Evolutionary conservation across 2,888 invertebrate genomes (phyloP), one percentile per base, ranked within the genome.

Genomic region (Megastigmus dorsalis): DNA sequence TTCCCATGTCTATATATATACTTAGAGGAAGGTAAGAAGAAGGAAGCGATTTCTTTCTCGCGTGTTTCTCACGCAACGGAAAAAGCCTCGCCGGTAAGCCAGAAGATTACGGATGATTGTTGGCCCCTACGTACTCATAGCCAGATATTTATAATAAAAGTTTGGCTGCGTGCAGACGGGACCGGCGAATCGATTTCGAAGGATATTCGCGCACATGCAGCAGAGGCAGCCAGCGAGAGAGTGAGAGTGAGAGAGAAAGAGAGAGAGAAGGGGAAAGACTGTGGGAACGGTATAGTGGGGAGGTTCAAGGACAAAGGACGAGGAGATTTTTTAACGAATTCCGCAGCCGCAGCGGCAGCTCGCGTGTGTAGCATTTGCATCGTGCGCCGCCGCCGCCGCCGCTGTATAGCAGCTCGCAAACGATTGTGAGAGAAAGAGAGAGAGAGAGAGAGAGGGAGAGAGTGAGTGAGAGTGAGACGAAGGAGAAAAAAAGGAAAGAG

Each of bases 341-440:
- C 78, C 66, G n/a, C n/a, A n/a, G n/a, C n/a, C n/a, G n/a, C n/a
- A 75, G 74, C 55, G 57, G 57, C 68, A 50, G 15, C 75, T 77
- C 77, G 77, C 77, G 75, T 75, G 79, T n/a, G n/a, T n/a, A n/a
- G n/a, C n/a, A 80, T 80, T 81, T 80, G 79, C 80, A 80, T 80
- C 73, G 76, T 76, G 70, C 43, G 54, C 57, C n/a, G 77, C 66
- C 33, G 15, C 62, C n/a, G 60, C 30, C 30, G 28, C 48, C n/a
- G n/a, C n/a, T n/a, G n/a, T n/a, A n/a, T n/a, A n/a, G n/a, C n/a
- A n/a, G n/a, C n/a, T n/a, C n/a, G n/a, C n/a, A n/a, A 30, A 7
- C 28, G 9, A n/a, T n/a, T n/a, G 41, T 7, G 55, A 71, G 10
- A 23, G 23, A 36, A 26, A 59, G 50, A 50, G 50, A 36, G 5